phyloP scores from a whole-genome alignment of 2,888 invertebrate genomes.

The Leistus spinibarbis region DNA sequence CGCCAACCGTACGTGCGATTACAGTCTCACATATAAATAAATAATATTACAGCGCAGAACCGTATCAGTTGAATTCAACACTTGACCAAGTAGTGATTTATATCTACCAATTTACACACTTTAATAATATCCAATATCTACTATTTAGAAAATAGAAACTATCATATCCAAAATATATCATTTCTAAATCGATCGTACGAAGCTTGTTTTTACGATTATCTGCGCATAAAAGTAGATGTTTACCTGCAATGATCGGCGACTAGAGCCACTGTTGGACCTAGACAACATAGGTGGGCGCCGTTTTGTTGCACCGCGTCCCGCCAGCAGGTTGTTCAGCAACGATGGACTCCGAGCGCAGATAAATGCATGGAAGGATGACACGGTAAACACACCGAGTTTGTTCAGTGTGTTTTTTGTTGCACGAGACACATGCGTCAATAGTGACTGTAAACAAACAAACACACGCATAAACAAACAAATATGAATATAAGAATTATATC shows the following conservation, averaged over 20 bases:
- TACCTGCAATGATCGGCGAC: constrained; percentile 85
- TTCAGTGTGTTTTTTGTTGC: constrained; percentile 93
- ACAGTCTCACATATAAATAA: not conserved
- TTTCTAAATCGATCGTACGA: not conserved
- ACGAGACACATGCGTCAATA: constrained; percentile 93
- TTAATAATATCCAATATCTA: too few species aligned
- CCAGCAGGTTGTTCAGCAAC: constrained; percentile 86
- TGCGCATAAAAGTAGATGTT: constrained; percentile 34
- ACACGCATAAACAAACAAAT: constrained; percentile 44
- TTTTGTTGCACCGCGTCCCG: constrained; percentile 89
- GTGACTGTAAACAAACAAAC: constrained; percentile 71
- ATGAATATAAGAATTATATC: not conserved
- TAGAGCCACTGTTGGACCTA: constrained; percentile 86
- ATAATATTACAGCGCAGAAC: not conserved
- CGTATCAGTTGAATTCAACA: not conserved
- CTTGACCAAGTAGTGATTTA: not conserved
- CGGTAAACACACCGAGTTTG: constrained; percentile 95
- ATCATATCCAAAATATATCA: not conserved
- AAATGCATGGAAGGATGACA: constrained; percentile 97
- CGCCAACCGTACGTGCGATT: too few species aligned
- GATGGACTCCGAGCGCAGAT: constrained; percentile 96
- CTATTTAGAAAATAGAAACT: too few species aligned
- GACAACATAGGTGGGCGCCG: constrained; percentile 88
- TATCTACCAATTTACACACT: too few species aligned
- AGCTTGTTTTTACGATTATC: not conserved